Evolutionary conservation across 2,797 vertebrate species (phyloP), one percentile per base, ranked within the genome.

Genomic region (Pangasius macronema): DNA sequence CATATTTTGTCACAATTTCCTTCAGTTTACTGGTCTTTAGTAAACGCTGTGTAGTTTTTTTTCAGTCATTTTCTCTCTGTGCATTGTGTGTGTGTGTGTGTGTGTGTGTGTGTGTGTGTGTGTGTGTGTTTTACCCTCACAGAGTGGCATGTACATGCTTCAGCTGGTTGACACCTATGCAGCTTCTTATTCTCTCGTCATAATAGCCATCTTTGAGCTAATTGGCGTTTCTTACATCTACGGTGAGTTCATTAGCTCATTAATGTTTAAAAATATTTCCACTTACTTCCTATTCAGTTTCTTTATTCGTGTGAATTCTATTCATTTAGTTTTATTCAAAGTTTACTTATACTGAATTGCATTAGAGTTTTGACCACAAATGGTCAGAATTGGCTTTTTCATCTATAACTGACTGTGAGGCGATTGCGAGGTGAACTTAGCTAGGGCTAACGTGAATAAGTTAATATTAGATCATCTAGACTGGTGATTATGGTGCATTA

Each of bases 81-180:
- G n/a, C 39, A 42, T 65, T 80, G 77, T 85, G 76, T 68, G 85
- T 83, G 59, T 89, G n/a, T 91, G 84, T 82, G 83, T 88, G 46
- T 89, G 84, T 83, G 68, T 59, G 79, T 81, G 79, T 82, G 57
- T 75, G 68, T 93, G 59, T 88, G 59, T 91, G 70, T 87, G 33
- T 90, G 65, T 84, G 70, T 84, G 84, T 84, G 63, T 83, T 30
- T 65, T 30, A 82, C 59, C 42, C 27, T 42, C 59, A 88, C 91
- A 99, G 98, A 98, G 94, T 87, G 98, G 98, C 68, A 99, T 99
- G 95, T 99, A 97, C 91, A 99, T 99, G 98, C 95, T 99, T 72
- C 98, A 99, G 94, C 93, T 99, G 77, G 98, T 99, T 92, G 98
- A 99, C 92, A 99, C 97, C 0, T 99, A 95, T 0, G 98, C 98